Evolutionary conservation across 2,797 vertebrate genomes (phyloP).

Genomic region (Avahi laniger): DNA sequence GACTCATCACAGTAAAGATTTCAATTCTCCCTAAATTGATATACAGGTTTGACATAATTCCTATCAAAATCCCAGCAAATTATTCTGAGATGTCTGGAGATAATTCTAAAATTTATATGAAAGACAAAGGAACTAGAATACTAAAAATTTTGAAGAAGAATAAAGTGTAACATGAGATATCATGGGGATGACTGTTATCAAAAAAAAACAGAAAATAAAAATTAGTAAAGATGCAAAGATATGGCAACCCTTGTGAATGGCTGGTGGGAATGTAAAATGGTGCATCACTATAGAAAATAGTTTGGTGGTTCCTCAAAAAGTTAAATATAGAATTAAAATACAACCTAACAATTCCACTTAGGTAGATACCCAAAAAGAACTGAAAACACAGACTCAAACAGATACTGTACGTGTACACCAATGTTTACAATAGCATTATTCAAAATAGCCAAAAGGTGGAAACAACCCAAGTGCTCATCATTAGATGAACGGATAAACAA

Average conservation of each 20-base stretch:
- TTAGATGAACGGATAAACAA: too few species aligned
- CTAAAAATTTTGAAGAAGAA: neutral
- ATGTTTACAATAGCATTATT: neutral
- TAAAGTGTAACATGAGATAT: neutral
- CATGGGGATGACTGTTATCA: too few species aligned
- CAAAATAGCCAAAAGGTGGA: neutral
- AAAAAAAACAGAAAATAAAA: too few species aligned
- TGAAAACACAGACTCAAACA: too few species aligned
- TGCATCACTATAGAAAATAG: too few species aligned
- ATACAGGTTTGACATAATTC: neutral
- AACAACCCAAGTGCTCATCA: too few species aligned
- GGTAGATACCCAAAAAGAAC: too few species aligned
- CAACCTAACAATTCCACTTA: too few species aligned
- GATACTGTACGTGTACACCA: too few species aligned
- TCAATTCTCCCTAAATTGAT: neutral
- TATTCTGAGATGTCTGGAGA: neutral
- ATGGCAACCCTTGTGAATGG: too few species aligned
- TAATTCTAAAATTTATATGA: neutral
- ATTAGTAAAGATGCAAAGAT: neutral
- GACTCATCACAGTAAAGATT: neutral
- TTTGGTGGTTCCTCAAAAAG: neutral
- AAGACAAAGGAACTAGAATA: neutral
- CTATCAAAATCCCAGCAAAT: neutral
- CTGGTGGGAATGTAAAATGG: too few species aligned
- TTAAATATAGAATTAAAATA: neutral